A percentile compares a stretch with the other conserved stretches of the same genome.
Evolutionary conservation across 2,888 invertebrate species (phyloP).

Genomic region (Eupeodes latifasciatus): DNA sequence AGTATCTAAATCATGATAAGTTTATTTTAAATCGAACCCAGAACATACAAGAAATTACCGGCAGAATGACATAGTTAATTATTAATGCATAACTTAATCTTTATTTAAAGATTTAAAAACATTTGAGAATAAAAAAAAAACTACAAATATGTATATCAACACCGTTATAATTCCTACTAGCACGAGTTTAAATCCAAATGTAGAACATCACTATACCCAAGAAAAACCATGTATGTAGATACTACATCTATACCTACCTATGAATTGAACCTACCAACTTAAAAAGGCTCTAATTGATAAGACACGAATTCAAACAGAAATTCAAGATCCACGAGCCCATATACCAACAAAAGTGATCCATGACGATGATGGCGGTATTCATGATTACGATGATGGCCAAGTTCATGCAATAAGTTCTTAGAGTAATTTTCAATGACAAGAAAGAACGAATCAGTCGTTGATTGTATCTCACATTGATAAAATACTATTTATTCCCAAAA

Average conservation of each 20-base stretch:
- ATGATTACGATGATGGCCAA: conserved; percentile 14
- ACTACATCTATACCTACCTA: too few relatives aligned
- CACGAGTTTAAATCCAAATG: conserved; percentile 62
- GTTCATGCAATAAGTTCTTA: conserved; percentile 47
- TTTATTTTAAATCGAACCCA: background rate
- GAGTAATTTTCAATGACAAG: conserved; percentile 35
- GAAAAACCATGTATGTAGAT: background rate
- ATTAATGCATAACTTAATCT: conserved; percentile 1
- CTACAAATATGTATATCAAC: conserved; percentile 27
- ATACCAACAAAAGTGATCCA: conserved; percentile 19
- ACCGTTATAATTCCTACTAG: conserved; percentile 57
- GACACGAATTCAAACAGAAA: conserved; percentile 43
- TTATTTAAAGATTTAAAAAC: background rate
- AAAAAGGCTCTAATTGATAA: conserved; percentile 60
- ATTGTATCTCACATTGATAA: conserved; percentile 69
- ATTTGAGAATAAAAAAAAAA: background rate
- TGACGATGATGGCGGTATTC: background rate
- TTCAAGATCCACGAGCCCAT: conserved; percentile 24
- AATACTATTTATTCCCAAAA: conserved; percentile 28
- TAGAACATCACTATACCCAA: conserved; percentile 42
- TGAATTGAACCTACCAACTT: background rate
- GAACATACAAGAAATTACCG: background rate
- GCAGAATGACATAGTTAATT: background rate
- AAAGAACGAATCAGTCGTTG: conserved; percentile 54
- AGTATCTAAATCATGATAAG: background rate